A percentile compares a stretch with the other conserved stretches of the same genome.
Conservation (phyloP, 2,888 invertebrate species). For the Schrankia costaestrigalis region DNA sequence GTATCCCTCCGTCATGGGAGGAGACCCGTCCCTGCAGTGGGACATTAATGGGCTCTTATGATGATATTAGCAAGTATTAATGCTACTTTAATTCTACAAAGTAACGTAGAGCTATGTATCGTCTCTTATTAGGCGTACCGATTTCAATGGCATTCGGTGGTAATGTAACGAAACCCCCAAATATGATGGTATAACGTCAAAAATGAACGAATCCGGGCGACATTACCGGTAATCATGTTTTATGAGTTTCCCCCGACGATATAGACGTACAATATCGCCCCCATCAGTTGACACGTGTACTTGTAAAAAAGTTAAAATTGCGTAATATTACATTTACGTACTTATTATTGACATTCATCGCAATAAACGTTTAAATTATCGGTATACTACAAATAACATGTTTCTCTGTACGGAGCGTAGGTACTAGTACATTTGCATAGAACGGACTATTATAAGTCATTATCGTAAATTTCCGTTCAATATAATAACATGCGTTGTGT, state of each 20-base stretch:
- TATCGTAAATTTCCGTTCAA: slow-evolving; percentile 77
- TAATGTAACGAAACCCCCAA: slow-evolving; percentile 30
- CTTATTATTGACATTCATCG: slow-evolving; percentile 39
- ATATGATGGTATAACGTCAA: slow-evolving; percentile 49
- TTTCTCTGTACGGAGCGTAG: slow-evolving; percentile 15
- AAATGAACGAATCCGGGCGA: slow-evolving; percentile 57
- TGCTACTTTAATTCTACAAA: too few relatives aligned
- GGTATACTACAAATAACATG: slow-evolving; percentile 22
- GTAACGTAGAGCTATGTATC: slow-evolving; percentile 13
- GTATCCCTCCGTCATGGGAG: too few relatives aligned
- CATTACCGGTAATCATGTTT: slow-evolving; percentile 71
- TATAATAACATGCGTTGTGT: slow-evolving; percentile 64
- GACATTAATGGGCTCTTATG: too few relatives aligned
- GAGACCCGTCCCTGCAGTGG: too few relatives aligned
- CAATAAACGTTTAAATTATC: slow-evolving; percentile 36
- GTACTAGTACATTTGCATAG: slow-evolving; percentile 44
- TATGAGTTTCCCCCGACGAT: slow-evolving; percentile 68
- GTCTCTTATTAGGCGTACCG: slow-evolving; percentile 23
- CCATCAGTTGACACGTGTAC: slow-evolving; percentile 54
- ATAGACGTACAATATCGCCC: slow-evolving; percentile 53
- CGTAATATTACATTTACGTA: slow-evolving; percentile 38
- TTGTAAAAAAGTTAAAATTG: slow-evolving; percentile 66
- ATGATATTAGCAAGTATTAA: too few relatives aligned
- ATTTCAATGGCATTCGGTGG: slow-evolving; percentile 27
- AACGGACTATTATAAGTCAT: slow-evolving; percentile 60